These are phyloP conservation scores for Congeria kusceri DNA, from an alignment of 2,888 invertebrate species.

Conservation along the genomic window DNA sequence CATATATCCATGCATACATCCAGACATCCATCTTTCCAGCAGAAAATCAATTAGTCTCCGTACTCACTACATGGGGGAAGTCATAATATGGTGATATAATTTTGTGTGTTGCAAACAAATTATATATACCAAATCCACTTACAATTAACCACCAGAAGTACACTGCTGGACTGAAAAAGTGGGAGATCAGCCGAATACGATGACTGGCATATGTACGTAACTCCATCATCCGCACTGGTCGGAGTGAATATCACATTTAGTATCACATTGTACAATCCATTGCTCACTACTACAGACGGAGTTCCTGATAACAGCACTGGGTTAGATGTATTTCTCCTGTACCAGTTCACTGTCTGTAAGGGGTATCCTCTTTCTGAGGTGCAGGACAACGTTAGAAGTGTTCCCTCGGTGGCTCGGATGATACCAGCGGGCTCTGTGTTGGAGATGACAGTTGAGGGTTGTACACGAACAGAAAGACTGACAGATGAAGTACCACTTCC, in stretches of 20 bases:
- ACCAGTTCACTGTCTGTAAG: not conserved
- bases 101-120: too few relatives aligned
- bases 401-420: not conserved
- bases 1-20: too few relatives aligned
- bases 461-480: too few relatives aligned
- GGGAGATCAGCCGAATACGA: not conserved
- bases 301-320: not conserved
- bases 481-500: too few relatives aligned
- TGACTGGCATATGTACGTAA: not conserved
- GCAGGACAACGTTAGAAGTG: not conserved
- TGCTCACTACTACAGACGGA: not conserved
- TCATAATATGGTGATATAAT: too few relatives aligned
- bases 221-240: not conserved
- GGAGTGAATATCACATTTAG: not conserved
- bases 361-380: not conserved
- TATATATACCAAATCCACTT: too few relatives aligned
- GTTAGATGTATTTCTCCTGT: not conserved
- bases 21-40: too few relatives aligned
- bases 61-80: too few relatives aligned
- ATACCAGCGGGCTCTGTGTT: too few relatives aligned
- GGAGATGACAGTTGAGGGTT: too few relatives aligned
- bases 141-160: not conserved
- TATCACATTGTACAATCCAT: not conserved
- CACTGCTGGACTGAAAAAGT: not conserved
- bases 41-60: too few relatives aligned